Conservation (phyloP, 2,113 vertebrate species). For the Dissostichus mawsoni region DNA sequence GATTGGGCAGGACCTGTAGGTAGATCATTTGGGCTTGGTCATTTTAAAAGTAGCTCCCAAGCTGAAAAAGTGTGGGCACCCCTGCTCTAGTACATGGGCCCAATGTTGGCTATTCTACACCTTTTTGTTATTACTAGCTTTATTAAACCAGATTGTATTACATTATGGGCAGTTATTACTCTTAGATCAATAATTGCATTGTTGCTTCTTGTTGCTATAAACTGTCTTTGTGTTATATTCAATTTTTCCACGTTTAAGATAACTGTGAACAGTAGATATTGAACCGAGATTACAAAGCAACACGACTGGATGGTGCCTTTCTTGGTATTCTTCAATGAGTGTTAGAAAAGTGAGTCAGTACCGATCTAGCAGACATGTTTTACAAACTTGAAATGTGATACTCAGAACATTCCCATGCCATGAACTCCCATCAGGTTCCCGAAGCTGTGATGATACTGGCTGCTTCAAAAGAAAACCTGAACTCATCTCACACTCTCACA, state of each 20-base stretch:
- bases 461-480: background rate
- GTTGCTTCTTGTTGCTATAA: background rate
- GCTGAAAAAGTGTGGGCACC: no score
- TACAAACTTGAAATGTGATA: slow-evolving; percentile 37
- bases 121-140: background rate
- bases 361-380: background rate
- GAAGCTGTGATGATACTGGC: background rate
- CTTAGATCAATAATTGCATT: slow-evolving; percentile 1
- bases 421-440: slow-evolving; percentile 35
- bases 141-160: background rate
- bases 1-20: no score
- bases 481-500: slow-evolving; percentile 43
- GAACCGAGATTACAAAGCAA: slow-evolving; percentile 23
- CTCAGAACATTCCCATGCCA: slow-evolving; percentile 71
- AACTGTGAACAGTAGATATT: background rate
- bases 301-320: background rate
- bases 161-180: slow-evolving; percentile 13
- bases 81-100: no score
- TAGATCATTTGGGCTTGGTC: no score
- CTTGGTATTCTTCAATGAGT: slow-evolving; percentile 11
- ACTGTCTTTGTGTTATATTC: background rate
- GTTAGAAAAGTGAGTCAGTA: slow-evolving; percentile 59
- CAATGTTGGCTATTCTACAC: no score
- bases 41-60: no score
- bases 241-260: background rate